phyloP scores from a whole-genome alignment of 2,888 invertebrate genomes.

The Ormyrus thymus region DNA sequence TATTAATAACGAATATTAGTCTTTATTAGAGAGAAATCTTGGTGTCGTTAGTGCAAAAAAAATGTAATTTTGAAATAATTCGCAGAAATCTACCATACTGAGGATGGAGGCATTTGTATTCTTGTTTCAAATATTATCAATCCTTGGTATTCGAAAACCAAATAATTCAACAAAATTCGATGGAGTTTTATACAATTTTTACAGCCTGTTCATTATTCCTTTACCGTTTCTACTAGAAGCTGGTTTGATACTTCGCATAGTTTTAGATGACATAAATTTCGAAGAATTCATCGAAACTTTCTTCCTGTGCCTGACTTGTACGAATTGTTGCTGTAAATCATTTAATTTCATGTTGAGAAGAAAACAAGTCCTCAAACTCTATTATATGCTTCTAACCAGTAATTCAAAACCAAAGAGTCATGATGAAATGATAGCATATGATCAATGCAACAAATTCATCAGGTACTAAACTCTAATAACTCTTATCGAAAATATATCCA shows the following conservation, averaged over 20 bases:
- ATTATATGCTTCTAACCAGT: not conserved
- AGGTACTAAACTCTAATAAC: not conserved
- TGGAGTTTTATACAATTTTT: not conserved
- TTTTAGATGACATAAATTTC: not conserved
- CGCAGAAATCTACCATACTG: too few species aligned
- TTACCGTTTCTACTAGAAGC: conserved; percentile 5
- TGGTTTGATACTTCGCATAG: not conserved
- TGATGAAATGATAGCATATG: not conserved
- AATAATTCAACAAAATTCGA: not conserved
- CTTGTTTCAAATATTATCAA: conserved; percentile 10
- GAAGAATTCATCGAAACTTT: conserved; percentile 20
- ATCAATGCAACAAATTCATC: conserved; percentile 2
- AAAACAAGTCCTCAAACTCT: not conserved
- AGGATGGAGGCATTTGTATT: conserved; percentile 21
- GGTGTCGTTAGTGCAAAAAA: too few species aligned
- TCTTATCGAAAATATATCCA: not conserved
- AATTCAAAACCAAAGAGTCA: not conserved
- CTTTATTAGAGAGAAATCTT: too few species aligned
- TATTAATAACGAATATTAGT: too few species aligned
- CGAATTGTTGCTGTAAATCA: conserved; percentile 17
- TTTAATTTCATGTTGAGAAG: not conserved
- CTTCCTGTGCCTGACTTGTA: not conserved
- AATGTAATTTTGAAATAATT: too few species aligned
- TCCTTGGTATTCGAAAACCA: conserved; percentile 25
- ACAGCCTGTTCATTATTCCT: not conserved